Base-by-base conservation (phyloP, 2,113 vertebrate species). In the Tachysurus fulvidraco region DNA sequence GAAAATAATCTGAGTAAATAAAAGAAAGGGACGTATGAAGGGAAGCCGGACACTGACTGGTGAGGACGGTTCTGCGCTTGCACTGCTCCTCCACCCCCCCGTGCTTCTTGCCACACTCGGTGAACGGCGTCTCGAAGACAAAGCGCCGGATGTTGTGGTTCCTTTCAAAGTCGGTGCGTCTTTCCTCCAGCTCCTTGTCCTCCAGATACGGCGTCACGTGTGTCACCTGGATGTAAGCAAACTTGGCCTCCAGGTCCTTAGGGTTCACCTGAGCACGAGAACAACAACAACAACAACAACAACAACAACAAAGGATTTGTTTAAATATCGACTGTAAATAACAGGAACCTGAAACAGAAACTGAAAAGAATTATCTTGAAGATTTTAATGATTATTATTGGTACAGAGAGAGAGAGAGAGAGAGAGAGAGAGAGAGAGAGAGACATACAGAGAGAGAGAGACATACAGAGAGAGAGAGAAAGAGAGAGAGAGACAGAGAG, bases 151-250 rank as follows among this genome's bases (percentile, higher is more conserved):
- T 97, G 92, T 99, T 99, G 88, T 99, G 98, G 90, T 95, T 97
- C 88, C 96, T 96, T 93, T 99, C 98, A 62, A 99, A 99, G 88
- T 99, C 97, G 0, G 98, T 99, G 90, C 96, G 97, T 88, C 98
- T 95, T 83, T 99, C 98, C 83, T 97, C 96, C 76, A 97, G 89
- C 90, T 99, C 98, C 86, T 99, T 99, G 67, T 99, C 98, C 64
- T 99, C 98, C 21, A 99, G 96, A 93, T 97, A 96, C 0, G 98
- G 97, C 3, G 92, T 92, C 64, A 99, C 98, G 0, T 99, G 98
- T 7, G 98, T 99, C 90, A 99, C 98, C 93, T 99, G 98, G 92
- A 99, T 98, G 89, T 99, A 99, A 14, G 98, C 98, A 0, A 96
- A 99, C 93, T 97, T 99, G 50, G 96, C 96, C 91, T 99, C 98